Evolutionary conservation across 2,888 invertebrate genomes (phyloP), one percentile per base, ranked within the genome.

Genomic region (Synergus gifuensis): DNA sequence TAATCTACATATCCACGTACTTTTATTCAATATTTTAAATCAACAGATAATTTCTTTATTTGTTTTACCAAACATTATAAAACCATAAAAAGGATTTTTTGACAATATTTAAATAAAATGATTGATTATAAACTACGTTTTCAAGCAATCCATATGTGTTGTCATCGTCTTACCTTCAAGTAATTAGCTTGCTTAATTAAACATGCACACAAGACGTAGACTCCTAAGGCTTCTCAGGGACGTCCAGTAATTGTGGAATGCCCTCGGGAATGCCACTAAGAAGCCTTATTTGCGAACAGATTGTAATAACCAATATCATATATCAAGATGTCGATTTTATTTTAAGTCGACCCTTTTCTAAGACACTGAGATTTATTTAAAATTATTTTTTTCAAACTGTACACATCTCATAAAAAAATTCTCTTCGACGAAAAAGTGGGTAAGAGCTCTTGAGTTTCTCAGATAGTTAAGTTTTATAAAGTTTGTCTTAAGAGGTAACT

Each of bases 241-340:
- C 28, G 62, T 62, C 62, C 22, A 62, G 62, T 62, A 12, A 62
- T 62, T 28, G 5, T 28, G 62, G 28, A 62, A 62, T 62, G 62
- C 62, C 62, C 28, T 28, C 1, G 14, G 62, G 28, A 62, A 62
- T 62, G 62, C 62, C 62, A 62, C 22, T 62, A 62, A 62, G 62
- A 62, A 62, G 62, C 28, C 62, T 62, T 62, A 62, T 62, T 62
- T 62, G 62, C 28, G 1, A 11, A 60, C 62, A 62, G 62, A 62
- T 62, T 62, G 28, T 62, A 62, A 62, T 28, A 62, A 62, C 62
- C 62, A 14, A 62, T 62, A 62, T 62, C 62, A 62, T 62, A 14
- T 62, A 28, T 62, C 28, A 62, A 28, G 28, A 62, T 28, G 4
- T 62, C 0, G 28, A 28, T 62, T 22, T 28, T 54, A 16, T 22